Base-by-base conservation (phyloP, 2,113 vertebrate genomes). In the Seriola dumerili region DNA sequence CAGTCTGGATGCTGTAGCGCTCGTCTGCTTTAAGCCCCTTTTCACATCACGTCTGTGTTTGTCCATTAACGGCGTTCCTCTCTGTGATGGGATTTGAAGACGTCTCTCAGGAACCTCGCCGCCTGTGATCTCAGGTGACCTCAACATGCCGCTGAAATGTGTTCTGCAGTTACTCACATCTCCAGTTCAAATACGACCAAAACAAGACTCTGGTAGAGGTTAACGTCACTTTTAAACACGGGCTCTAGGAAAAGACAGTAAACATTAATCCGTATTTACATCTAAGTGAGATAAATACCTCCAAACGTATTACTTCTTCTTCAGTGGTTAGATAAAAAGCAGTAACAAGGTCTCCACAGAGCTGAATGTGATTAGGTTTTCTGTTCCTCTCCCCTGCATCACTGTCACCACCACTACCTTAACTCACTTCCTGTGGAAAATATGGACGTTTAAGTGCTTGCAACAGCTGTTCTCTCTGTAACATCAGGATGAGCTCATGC, bases 11-110 rank as follows among this genome's bases (percentile, higher is more conserved):
- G 10, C 54, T 23, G 54, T 23, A 50, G 34, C 16, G 42, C 42
- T 85, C 0, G 14, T 76, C 36, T 71, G 61, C 14, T 71, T 50
- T 80, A 6, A 42, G 63, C 32, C 19, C 29, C 34, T 29, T 52
- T 50, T 66, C 52, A 71, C 77, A 76, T 75, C 10, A 23, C 61
- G 54, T 42, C 6, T 61, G 34, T 32, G 17, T 84, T 69, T 58
- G 46, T 50, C 59, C 21, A 10, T 75, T 25, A 59, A 9, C 5
- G 21, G 21, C 54, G 11, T 54, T 14, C 2, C 23, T 64, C n/a
- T 57, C 50, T 29, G 52, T 25, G 21, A 29, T 65, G 50, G 69
- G 61, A 44, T 58, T 32, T 62, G 42, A 44, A 58, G 36, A 58
- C 7, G 40, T 59, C 54, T 59, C 64, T 46, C 14, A 25, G 54